phyloP scores from a whole-genome alignment of 1,140 invertebrate genomes.

The Apolygus lucorum region DNA sequence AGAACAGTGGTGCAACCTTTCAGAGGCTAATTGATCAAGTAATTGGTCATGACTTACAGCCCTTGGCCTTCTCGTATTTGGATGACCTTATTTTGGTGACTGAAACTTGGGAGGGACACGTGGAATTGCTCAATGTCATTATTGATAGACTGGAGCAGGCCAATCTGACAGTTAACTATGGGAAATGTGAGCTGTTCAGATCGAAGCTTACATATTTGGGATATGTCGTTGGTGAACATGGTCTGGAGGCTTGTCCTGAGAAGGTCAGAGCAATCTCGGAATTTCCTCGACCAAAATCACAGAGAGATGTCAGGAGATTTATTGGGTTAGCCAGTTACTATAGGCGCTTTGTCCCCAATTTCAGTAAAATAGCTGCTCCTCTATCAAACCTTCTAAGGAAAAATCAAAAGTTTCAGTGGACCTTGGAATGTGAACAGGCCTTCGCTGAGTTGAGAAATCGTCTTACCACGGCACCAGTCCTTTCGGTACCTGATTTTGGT shows the following conservation, averaged over 20 bases:
- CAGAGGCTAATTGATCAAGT: background rate
- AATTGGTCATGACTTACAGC: no score
- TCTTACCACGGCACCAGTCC: slow-evolving; percentile 37
- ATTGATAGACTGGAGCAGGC: no score
- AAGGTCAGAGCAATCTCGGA: slow-evolving; percentile 11
- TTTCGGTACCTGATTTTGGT: no score
- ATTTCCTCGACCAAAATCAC: slow-evolving; percentile 35
- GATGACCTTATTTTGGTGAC: background rate
- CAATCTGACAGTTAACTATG: background rate
- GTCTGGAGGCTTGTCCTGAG: background rate
- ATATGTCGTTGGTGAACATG: background rate
- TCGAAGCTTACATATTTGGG: background rate
- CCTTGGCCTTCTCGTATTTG: background rate
- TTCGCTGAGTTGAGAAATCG: slow-evolving; percentile 39
- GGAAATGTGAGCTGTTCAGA: no score
- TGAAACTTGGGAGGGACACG: no score
- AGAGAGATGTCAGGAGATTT: no score
- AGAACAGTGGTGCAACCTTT: background rate
- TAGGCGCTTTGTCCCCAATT: slow-evolving; percentile 37
- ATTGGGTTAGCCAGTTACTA: slow-evolving; percentile 39
- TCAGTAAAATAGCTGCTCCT: slow-evolving; percentile 34
- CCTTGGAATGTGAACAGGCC: background rate
- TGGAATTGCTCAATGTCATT: no score
- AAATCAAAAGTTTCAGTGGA: background rate
- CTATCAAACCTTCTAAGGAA: slow-evolving; percentile 33